Conservation (phyloP, 2,797 vertebrate species). For the Rhinella marina region DNA sequence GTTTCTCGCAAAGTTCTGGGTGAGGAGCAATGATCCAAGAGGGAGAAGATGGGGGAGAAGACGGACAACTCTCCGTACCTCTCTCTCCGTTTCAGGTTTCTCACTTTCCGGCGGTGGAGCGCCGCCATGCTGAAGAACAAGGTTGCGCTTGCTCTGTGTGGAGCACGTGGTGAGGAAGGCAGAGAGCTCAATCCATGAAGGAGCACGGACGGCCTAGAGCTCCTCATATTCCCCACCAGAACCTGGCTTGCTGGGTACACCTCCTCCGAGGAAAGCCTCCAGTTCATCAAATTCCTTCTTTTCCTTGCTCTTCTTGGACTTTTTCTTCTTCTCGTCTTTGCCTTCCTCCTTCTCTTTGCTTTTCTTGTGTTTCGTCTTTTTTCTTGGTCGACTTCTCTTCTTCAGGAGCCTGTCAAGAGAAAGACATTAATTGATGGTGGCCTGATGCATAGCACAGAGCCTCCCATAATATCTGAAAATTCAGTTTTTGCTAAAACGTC, state of each 20-base stretch:
- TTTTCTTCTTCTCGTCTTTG: constrained; percentile 72
- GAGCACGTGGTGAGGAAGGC: background rate
- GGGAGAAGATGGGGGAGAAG: background rate
- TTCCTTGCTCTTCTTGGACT: constrained; percentile 76
- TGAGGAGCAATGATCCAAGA: constrained; percentile 5
- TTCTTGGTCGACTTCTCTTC: constrained; percentile 87
- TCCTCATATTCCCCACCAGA: constrained; percentile 94
- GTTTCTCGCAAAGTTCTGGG: background rate
- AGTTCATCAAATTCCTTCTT: constrained; percentile 85
- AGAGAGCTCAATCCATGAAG: constrained; percentile 24
- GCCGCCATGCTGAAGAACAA: constrained; percentile 26
- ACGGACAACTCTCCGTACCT: background rate
- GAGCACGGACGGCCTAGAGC: constrained; percentile 76
- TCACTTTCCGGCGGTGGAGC: background rate
- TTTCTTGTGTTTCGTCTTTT: constrained; percentile 86
- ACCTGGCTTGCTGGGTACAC: constrained; percentile 72
- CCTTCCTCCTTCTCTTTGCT: constrained; percentile 80
- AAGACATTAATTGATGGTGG: too few relatives aligned
- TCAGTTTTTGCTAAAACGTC: too few relatives aligned
- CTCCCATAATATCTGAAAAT: too few relatives aligned
- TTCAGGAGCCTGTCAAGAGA: constrained; percentile 67
- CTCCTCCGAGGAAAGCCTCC: constrained; percentile 91
- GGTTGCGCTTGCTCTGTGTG: constrained; percentile 13
- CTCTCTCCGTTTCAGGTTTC: background rate
- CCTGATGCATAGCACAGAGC: too few relatives aligned